A percentile compares a stretch with the other conserved stretches of the same genome.
These are phyloP conservation scores for Drosophila ironensis DNA, from an alignment of 1,140 invertebrate species.

Conservation along the genomic window DNA sequence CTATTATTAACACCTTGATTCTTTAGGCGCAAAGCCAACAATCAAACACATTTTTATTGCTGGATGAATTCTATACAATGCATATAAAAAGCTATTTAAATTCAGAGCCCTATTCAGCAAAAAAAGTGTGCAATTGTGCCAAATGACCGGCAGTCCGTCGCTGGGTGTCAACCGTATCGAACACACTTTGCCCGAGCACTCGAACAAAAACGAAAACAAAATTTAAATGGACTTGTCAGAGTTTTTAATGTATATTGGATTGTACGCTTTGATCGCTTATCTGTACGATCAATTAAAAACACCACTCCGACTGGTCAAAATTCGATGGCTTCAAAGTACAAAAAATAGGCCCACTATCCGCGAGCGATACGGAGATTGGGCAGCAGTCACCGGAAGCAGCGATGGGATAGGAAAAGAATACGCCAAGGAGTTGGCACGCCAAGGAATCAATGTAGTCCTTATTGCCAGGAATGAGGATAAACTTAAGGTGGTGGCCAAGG, in stretches of 20 bases:
- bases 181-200: slow-evolving; percentile 3
- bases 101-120: slow-evolving; percentile 31
- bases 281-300: slow-evolving; percentile 63
- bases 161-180: slow-evolving; percentile 15
- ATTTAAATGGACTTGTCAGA: slow-evolving; percentile 35
- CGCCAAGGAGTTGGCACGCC: slow-evolving; percentile 89
- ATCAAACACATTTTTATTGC: slow-evolving; percentile 45
- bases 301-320: slow-evolving; percentile 30
- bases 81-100: slow-evolving; percentile 48
- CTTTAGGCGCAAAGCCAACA: slow-evolving; percentile 8
- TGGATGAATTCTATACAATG: slow-evolving; percentile 19
- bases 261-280: slow-evolving; percentile 45
- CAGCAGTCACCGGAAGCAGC: slow-evolving; percentile 93
- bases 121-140: slow-evolving; percentile 17
- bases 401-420: slow-evolving; percentile 97
- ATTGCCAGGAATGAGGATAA: slow-evolving; percentile 91
- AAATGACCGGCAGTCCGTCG: slow-evolving; percentile 27
- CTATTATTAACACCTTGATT: no score
- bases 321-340: neutral
- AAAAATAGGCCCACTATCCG: slow-evolving; percentile 22
- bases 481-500: slow-evolving; percentile 87
- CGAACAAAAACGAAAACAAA: neutral
- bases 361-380: slow-evolving; percentile 57
- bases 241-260: slow-evolving; percentile 44
- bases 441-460: slow-evolving; percentile 91